Percentiles rank a stretch among this genome's conserved stretches.
These are phyloP conservation scores for Ascidia mentula DNA, from an alignment of 23 tunicate genomes.

Conservation along the genomic window DNA sequence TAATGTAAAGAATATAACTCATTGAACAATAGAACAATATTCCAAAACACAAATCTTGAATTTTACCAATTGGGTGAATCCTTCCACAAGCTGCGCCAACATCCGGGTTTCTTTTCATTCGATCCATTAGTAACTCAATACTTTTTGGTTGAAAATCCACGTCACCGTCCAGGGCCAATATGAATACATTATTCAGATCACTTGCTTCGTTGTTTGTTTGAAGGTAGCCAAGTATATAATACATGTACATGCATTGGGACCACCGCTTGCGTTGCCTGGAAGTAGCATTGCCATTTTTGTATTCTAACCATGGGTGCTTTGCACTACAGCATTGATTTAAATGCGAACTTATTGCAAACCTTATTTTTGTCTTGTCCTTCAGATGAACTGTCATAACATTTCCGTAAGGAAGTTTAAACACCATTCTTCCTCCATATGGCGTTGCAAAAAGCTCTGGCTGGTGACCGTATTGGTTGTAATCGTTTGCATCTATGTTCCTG, in stretches of 20 bases:
- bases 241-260: constrained; percentile 99
- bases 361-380: constrained; percentile 85
- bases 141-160: constrained; percentile 97
- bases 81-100: constrained; percentile 98
- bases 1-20: not conserved
- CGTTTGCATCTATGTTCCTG: no score
- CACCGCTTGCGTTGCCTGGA: constrained; percentile 94
- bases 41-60: not conserved
- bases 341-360: no score
- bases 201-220: constrained; percentile 62
- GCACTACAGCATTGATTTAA: not conserved
- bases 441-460: constrained; percentile 87
- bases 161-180: constrained; percentile 97
- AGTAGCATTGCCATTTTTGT: not conserved
- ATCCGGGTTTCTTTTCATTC: constrained; percentile 88
- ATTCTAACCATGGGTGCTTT: not conserved
- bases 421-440: constrained; percentile 94
- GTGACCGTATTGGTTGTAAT: no score
- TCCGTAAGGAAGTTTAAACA: constrained; percentile 65
- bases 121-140: constrained; percentile 61
- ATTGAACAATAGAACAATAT: not conserved
- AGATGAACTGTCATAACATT: constrained; percentile 73
- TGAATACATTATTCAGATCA: constrained; percentile 70
- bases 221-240: constrained; percentile 94
- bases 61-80: constrained; percentile 94